A percentile compares a stretch with the other conserved stretches of the same genome.
phyloP scores from a whole-genome alignment of 2,888 invertebrate genomes.

The Lasioglossum zephyrum region DNA sequence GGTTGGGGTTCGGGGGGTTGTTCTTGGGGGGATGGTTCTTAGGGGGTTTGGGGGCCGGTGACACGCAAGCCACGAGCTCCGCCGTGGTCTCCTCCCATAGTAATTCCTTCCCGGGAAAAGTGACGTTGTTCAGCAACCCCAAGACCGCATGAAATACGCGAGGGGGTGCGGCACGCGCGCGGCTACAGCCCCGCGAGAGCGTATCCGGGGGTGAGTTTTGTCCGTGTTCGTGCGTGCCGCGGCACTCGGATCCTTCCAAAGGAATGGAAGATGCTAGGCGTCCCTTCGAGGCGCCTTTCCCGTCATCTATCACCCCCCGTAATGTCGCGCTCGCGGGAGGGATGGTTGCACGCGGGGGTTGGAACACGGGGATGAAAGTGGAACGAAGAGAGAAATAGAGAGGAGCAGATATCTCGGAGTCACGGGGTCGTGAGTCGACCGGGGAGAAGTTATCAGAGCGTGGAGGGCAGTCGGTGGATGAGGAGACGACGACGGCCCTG shows the following conservation, averaged over 20 bases:
- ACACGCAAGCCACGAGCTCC: constrained; percentile 8
- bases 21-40: background rate
- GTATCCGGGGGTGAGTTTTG: constrained; percentile 52
- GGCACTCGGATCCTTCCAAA: constrained; percentile 59
- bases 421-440: constrained; percentile 56
- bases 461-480: constrained; percentile 58
- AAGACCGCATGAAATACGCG: constrained; percentile 49
- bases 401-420: constrained; percentile 29
- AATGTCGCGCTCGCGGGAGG: constrained; percentile 56
- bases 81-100: constrained; percentile 25
- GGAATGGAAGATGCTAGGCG: constrained; percentile 73
- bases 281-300: constrained; percentile 73
- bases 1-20: background rate
- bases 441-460: constrained; percentile 70
- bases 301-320: constrained; percentile 71
- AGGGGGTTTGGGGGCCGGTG: background rate
- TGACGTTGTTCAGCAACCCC: constrained; percentile 44
- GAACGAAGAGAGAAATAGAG: background rate
- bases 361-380: constrained; percentile 3
- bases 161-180: constrained; percentile 38
- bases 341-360: background rate
- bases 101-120: constrained; percentile 46
- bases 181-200: constrained; percentile 54
- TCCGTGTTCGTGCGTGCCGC: constrained; percentile 56
- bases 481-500: constrained; percentile 36